phyloP scores from a whole-genome alignment of 2,888 invertebrate species.

The Monoplex corrugatus region DNA sequence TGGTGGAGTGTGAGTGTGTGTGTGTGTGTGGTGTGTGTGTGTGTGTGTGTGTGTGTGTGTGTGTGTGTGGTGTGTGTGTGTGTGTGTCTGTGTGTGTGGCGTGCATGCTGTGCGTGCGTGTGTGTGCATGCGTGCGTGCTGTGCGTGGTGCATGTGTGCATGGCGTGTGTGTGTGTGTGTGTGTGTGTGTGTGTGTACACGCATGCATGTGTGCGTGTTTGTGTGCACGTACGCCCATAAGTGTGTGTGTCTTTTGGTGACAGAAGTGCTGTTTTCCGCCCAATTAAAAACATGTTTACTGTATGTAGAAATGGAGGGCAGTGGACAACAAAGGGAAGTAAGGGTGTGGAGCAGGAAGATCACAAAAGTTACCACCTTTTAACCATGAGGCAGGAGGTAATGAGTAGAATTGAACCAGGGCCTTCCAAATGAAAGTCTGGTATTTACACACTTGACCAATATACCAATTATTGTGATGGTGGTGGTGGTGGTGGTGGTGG shows the following conservation, averaged over 20 bases:
- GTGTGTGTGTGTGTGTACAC: not conserved
- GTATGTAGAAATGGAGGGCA: not conserved
- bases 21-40: not conserved
- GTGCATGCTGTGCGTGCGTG: too few relatives aligned
- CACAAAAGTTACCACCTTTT: not conserved
- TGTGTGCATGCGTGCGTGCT: not conserved
- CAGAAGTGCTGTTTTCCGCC: not conserved
- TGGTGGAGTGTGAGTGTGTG: not conserved
- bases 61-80: not conserved
- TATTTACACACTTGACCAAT: too few relatives aligned
- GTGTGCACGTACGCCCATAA: not conserved
- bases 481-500: too few relatives aligned
- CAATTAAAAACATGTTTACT: too few relatives aligned
- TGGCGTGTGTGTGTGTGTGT: not conserved
- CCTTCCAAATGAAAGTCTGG: too few relatives aligned
- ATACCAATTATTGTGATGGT: too few relatives aligned
- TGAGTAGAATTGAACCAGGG: too few relatives aligned
- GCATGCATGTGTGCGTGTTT: not conserved
- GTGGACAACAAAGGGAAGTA: too few relatives aligned
- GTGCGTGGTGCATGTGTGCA: not conserved
- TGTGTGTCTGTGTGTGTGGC: not conserved
- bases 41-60: too few relatives aligned
- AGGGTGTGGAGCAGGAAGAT: too few relatives aligned
- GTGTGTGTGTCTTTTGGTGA: not conserved
- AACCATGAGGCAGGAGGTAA: too few relatives aligned